Evolutionary conservation across 2,113 vertebrate genomes (phyloP).

Genomic region (Phalacrocorax carbo): DNA sequence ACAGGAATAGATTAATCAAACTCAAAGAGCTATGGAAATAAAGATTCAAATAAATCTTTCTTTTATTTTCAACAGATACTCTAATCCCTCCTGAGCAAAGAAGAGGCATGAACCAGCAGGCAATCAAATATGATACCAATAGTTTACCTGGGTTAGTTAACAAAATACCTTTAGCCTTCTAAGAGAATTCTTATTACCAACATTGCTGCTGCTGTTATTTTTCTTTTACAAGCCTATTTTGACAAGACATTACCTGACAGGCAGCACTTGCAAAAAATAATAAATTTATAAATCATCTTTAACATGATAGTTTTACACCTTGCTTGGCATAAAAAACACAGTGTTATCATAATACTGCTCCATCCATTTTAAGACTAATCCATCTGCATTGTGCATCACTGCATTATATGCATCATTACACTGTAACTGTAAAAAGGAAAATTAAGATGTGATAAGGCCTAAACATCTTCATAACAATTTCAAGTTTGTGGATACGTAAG

Average conservation of each 20-base stretch:
- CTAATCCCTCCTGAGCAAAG: not conserved
- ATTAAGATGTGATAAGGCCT: conserved; percentile 25
- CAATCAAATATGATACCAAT: not conserved
- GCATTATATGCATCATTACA: conserved; percentile 40
- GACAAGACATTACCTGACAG: not conserved
- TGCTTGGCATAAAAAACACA: not conserved
- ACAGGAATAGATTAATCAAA: not conserved
- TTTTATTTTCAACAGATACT: not conserved
- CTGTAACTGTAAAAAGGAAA: conserved; percentile 38
- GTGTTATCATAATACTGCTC: not conserved
- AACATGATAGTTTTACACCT: conserved; percentile 24
- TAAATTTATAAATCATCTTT: conserved; percentile 29
- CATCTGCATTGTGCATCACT: conserved; percentile 6
- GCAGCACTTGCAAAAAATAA: not conserved
- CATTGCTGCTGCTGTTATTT: not conserved
- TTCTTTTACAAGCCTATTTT: not conserved
- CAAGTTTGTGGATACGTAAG: not conserved
- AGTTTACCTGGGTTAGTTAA: not conserved
- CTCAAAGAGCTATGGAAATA: not conserved
- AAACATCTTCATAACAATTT: conserved; percentile 33
- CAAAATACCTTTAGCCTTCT: not conserved
- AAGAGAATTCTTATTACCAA: not conserved
- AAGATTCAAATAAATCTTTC: not conserved
- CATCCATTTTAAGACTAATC: conserved; percentile 35
- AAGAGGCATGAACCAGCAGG: not conserved